A percentile compares a stretch with the other conserved stretches of the same genome.
phyloP scores from a whole-genome alignment of 2,888 invertebrate genomes.

The Amphipyra berbera region DNA sequence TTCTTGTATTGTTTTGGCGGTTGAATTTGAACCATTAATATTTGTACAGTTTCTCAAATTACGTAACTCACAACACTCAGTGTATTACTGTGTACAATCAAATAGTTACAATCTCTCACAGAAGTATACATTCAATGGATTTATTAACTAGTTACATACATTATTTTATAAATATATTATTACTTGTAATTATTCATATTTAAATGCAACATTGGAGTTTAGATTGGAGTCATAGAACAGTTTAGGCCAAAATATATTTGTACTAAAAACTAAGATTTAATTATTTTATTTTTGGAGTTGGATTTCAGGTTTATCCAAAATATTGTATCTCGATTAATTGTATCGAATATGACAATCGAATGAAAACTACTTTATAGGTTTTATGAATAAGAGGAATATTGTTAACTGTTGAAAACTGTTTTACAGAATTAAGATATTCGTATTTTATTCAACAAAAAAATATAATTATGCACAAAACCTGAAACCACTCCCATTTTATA shows the following conservation, averaged over 20 bases:
- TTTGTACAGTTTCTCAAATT: not conserved
- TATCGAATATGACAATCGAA: too few relatives aligned
- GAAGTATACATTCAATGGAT: slow-evolving; percentile 38
- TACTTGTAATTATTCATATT: slow-evolving; percentile 29
- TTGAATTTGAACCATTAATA: too few relatives aligned
- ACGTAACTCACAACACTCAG: slow-evolving; percentile 11
- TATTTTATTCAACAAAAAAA: too few relatives aligned
- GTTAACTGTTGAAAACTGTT: too few relatives aligned
- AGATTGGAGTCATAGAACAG: slow-evolving; percentile 42
- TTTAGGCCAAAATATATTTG: slow-evolving; percentile 53
- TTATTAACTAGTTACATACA: slow-evolving; percentile 14
- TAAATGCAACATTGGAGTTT: slow-evolving; percentile 53
- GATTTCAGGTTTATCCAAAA: slow-evolving; percentile 2
- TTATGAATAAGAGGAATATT: too few relatives aligned
- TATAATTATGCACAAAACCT: too few relatives aligned
- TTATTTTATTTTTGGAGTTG: not conserved
- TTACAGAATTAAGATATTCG: too few relatives aligned
- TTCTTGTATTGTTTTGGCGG: too few relatives aligned
- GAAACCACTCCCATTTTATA: too few relatives aligned
- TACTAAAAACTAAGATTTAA: slow-evolving; percentile 30
- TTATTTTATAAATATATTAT: slow-evolving; percentile 26
- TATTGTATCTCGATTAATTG: too few relatives aligned
- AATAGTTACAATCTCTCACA: slow-evolving; percentile 28
- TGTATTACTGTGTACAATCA: slow-evolving; percentile 29
- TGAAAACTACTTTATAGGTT: too few relatives aligned